Conservation (phyloP, 2,888 invertebrate species). For the Phyllotreta striolata region DNA sequence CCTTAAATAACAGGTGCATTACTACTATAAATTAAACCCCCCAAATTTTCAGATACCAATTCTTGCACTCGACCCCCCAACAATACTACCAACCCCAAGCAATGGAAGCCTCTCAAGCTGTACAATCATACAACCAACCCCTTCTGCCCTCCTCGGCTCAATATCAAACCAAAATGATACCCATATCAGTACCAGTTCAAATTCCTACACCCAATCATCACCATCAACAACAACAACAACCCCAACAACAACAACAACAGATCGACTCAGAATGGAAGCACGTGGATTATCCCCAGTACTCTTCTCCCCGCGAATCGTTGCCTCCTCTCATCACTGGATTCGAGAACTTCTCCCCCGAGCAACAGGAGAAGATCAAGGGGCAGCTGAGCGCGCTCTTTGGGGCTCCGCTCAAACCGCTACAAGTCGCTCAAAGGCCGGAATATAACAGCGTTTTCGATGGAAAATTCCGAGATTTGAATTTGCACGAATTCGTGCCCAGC, state of each 20-base stretch:
- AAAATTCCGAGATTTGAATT: slow-evolving; percentile 19
- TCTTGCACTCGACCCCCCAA: slow-evolving; percentile 31
- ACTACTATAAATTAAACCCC: no score
- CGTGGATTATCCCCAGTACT: slow-evolving; percentile 36
- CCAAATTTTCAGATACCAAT: slow-evolving; percentile 39
- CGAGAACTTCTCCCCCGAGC: slow-evolving; percentile 59
- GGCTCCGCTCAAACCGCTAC: slow-evolving; percentile 42
- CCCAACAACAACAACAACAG: slow-evolving; percentile 8
- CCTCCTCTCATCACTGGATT: slow-evolving; percentile 59
- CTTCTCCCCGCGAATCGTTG: slow-evolving; percentile 52
- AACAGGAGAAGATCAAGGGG: slow-evolving; percentile 58
- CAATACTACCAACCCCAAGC: slow-evolving; percentile 14
- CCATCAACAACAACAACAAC: slow-evolving; percentile 14
- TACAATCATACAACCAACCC: slow-evolving; percentile 22
- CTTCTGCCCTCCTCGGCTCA: slow-evolving; percentile 26
- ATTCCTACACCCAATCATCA: slow-evolving; percentile 40
- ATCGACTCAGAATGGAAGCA: slow-evolving; percentile 20
- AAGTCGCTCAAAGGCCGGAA: not conserved
- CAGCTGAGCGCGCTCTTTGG: slow-evolving; percentile 56
- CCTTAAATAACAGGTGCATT: no score
- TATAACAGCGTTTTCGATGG: no score
- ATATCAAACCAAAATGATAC: slow-evolving; percentile 33
- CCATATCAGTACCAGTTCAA: slow-evolving; percentile 33
- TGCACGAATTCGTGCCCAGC: slow-evolving; percentile 47
- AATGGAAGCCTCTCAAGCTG: slow-evolving; percentile 12